These are phyloP conservation scores for Thyatira batis DNA, from an alignment of 2,888 invertebrate genomes.

Conservation along the genomic window DNA sequence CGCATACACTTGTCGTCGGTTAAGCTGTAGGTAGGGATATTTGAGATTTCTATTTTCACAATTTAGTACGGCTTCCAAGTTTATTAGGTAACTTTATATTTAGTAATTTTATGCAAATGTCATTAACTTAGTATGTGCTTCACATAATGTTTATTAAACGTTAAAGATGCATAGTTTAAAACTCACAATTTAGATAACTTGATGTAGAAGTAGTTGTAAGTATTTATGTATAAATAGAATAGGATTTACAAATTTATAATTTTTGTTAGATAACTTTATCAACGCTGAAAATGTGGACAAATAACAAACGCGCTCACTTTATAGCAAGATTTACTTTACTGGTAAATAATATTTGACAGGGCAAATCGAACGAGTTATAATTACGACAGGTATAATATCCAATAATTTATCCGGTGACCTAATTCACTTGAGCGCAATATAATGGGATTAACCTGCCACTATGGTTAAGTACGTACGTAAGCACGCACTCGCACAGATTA, in stretches of 20 bases:
- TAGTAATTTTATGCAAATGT: too few relatives aligned
- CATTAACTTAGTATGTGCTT: too few relatives aligned
- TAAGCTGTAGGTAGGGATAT: background rate
- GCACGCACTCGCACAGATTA: constrained; percentile 67
- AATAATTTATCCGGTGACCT: constrained; percentile 37
- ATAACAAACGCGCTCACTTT: too few relatives aligned
- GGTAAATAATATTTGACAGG: background rate
- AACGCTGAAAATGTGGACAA: too few relatives aligned
- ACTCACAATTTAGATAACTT: too few relatives aligned
- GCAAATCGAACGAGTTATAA: constrained; percentile 19
- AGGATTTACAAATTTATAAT: too few relatives aligned
- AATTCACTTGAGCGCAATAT: constrained; percentile 51
- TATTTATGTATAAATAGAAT: too few relatives aligned
- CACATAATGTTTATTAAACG: too few relatives aligned
- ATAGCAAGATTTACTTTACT: background rate
- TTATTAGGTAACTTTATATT: background rate
- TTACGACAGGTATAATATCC: background rate
- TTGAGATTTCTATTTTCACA: background rate
- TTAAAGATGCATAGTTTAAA: too few relatives aligned
- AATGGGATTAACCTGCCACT: constrained; percentile 68
- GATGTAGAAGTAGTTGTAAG: too few relatives aligned
- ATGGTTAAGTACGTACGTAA: constrained; percentile 34
- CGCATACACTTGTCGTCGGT: background rate
- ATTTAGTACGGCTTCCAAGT: background rate
- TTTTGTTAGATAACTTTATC: too few relatives aligned